Evolutionary conservation across 1,140 invertebrate species (phyloP).

Genomic region (Sminthurinus signatus): DNA sequence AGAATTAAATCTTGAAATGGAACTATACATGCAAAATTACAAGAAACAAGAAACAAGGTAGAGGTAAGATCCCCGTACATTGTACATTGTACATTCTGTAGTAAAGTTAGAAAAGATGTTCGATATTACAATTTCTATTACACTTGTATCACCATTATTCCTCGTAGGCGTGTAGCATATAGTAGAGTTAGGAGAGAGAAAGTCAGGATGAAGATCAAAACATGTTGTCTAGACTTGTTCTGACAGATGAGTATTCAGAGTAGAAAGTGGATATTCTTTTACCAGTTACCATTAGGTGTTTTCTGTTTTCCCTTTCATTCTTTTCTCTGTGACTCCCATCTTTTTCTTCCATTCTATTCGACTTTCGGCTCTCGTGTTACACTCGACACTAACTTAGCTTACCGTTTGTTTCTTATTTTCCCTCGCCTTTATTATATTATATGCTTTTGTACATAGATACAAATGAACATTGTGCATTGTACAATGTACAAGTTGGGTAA

Average conservation of each 20-base stretch:
- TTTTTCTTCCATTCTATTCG: no score
- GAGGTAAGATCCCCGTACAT: no score
- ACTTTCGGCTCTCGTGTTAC: no score
- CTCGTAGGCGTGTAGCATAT: not conserved
- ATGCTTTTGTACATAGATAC: constrained; percentile 4
- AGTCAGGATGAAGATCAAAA: not conserved
- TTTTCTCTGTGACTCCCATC: no score
- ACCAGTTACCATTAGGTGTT: constrained; percentile 10
- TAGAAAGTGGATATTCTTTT: constrained; percentile 15
- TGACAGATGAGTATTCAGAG: not conserved
- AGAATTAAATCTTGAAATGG: no score
- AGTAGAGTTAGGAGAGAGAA: not conserved
- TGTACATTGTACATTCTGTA: no score
- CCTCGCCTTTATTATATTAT: constrained; percentile 3
- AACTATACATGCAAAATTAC: no score
- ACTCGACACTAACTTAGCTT: no score
- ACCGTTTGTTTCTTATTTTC: not conserved
- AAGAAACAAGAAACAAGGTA: no score
- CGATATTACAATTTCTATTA: not conserved
- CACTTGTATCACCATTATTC: not conserved
- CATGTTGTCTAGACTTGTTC: not conserved
- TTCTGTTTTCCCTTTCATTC: constrained; percentile 1
- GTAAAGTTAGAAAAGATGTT: no score
- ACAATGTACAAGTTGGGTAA: not conserved
- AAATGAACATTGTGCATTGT: not conserved